A percentile compares a stretch with the other conserved stretches of the same genome.
Evolutionary conservation across 2,113 vertebrate genomes (phyloP).

Genomic region (Rhinolophus sinicus): DNA sequence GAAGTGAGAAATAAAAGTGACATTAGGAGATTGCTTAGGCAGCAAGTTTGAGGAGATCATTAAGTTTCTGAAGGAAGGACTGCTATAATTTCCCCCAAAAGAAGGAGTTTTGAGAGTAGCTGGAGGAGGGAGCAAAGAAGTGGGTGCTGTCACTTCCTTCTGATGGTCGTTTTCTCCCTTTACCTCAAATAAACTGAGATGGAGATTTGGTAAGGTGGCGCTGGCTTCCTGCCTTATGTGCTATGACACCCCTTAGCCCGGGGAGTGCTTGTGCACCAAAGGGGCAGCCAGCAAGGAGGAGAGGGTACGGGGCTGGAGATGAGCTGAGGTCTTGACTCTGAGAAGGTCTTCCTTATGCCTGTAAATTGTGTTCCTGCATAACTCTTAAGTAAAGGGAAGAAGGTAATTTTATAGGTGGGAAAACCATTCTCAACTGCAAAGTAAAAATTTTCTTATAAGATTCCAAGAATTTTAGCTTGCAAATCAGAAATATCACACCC

Average conservation of each 20-base stretch:
- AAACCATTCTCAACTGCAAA: constrained; percentile 1
- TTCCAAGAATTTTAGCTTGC: constrained; percentile 59
- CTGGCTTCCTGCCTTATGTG: background rate
- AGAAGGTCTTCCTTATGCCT: background rate
- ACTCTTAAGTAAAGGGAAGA: background rate
- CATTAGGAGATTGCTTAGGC: background rate
- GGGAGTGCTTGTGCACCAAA: background rate
- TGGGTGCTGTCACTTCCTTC: background rate
- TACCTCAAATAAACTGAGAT: background rate
- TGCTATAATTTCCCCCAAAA: background rate
- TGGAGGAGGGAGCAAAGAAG: background rate
- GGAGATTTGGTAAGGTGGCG: background rate
- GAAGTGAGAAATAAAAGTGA: background rate
- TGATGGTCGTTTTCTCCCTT: background rate
- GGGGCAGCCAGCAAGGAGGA: background rate
- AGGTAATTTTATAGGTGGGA: constrained; percentile 2
- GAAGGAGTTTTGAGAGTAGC: background rate
- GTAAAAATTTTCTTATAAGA: background rate
- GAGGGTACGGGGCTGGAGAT: background rate
- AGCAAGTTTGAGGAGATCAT: background rate
- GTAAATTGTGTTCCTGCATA: background rate
- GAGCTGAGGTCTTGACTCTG: background rate
- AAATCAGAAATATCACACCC: constrained; percentile 65
- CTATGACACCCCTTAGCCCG: background rate
- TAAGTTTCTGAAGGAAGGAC: background rate